Percentiles rank a stretch among this genome's conserved stretches.
phyloP scores from a whole-genome alignment of 1,140 invertebrate genomes.

The Ceratosolen fusciceps region DNA sequence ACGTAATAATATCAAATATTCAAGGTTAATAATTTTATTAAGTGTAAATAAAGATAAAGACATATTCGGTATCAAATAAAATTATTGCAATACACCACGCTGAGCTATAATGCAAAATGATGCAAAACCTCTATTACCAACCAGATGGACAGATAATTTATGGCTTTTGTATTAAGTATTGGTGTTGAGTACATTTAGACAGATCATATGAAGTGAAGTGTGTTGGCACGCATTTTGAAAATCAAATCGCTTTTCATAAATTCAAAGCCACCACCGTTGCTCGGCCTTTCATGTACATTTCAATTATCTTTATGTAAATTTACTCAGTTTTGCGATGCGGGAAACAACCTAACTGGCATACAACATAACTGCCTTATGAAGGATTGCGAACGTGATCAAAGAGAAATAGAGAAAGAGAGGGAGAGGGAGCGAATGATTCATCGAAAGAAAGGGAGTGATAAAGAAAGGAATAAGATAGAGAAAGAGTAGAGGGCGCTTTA shows the following conservation, averaged over 20 bases:
- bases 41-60: not conserved
- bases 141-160: not conserved
- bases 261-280: conserved; percentile 1
- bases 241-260: conserved; percentile 36
- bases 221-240: conserved; percentile 4
- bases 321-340: conserved; percentile 62
- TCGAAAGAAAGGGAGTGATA: not conserved
- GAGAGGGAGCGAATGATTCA: not conserved
- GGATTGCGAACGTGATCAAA: not conserved
- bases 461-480: not conserved
- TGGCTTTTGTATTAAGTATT: not conserved
- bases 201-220: not conserved
- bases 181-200: not conserved
- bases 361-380: no score
- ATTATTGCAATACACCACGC: not conserved
- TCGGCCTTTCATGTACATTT: conserved; percentile 65
- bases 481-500: not conserved
- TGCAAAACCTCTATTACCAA: not conserved
- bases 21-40: no score
- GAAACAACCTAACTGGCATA: not conserved
- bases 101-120: not conserved
- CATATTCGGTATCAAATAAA: not conserved
- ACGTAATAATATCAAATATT: no score
- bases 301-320: conserved; percentile 71
- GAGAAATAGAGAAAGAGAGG: not conserved